Conservation (phyloP, 2,797 vertebrate species). For the Serranus cabrilla region DNA sequence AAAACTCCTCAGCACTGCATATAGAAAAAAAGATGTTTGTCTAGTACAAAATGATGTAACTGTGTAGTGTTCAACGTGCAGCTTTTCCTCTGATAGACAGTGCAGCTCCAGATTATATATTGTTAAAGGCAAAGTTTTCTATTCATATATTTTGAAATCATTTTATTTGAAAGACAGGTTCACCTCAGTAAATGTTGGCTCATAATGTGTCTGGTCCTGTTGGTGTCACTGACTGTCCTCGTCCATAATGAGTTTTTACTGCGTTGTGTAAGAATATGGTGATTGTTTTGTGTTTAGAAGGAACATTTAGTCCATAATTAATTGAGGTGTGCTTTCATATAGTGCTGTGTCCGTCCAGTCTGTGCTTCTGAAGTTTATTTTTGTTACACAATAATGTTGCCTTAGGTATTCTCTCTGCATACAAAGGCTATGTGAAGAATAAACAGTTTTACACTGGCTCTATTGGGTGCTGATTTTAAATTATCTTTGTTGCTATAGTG, state of each 20-base stretch:
- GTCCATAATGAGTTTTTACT: constrained; percentile 7
- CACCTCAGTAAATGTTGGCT: background rate
- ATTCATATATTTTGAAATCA: background rate
- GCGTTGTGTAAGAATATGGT: background rate
- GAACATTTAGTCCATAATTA: background rate
- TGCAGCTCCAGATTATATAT: constrained; percentile 12
- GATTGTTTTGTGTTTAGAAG: background rate
- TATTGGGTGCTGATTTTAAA: background rate
- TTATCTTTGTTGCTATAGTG: no score
- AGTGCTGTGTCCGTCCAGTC: background rate
- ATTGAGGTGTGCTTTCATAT: constrained; percentile 1
- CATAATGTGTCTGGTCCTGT: background rate
- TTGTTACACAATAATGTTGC: constrained; percentile 48
- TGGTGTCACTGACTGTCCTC: constrained; percentile 19
- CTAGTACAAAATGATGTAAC: background rate
- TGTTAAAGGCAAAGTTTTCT: constrained; percentile 2
- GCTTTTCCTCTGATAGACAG: constrained; percentile 3
- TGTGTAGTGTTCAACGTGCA: constrained; percentile 24
- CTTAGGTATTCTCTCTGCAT: constrained; percentile 51
- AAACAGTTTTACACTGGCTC: constrained; percentile 42
- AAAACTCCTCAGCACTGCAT: background rate
- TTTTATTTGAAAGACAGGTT: constrained; percentile 3
- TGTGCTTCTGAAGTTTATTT: constrained; percentile 47
- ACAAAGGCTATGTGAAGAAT: constrained; percentile 53
- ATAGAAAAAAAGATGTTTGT: constrained; percentile 2